Conservation (phyloP, 2,797 vertebrate genomes). For the Molossus molossus region DNA sequence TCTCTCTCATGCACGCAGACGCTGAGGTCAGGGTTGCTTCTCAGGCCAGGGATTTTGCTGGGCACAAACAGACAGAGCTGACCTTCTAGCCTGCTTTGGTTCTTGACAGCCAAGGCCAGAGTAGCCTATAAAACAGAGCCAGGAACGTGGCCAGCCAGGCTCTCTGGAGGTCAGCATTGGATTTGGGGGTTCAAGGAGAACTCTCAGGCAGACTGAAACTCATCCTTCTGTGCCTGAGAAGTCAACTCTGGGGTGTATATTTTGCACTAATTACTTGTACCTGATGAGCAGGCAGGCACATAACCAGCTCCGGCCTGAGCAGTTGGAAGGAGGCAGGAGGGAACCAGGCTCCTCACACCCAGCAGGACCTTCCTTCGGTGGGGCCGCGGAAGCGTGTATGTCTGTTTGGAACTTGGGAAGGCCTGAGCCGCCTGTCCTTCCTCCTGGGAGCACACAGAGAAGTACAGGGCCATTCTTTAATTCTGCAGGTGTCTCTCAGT, state of each 20-base stretch:
- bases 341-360: not conserved
- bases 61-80: not conserved
- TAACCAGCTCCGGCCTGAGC: not conserved
- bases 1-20: not conserved
- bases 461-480: not conserved
- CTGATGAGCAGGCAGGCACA: not conserved
- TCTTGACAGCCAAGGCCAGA: not conserved
- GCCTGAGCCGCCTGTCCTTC: not conserved
- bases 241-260: not conserved
- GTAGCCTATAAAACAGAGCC: not conserved
- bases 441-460: not conserved
- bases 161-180: not conserved
- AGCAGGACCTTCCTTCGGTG: not conserved
- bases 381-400: not conserved
- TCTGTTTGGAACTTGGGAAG: not conserved
- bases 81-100: not conserved
- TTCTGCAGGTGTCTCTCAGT: not conserved
- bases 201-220: not conserved
- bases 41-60: not conserved
- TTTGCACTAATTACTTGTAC: not conserved
- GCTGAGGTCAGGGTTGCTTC: not conserved
- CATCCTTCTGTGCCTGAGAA: not conserved
- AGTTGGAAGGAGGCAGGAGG: not conserved
- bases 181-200: not conserved
- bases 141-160: not conserved